Evolutionary conservation across 2,888 invertebrate species (phyloP), one percentile per base, ranked within the genome.

Genomic region (Brachyopa scutellaris): DNA sequence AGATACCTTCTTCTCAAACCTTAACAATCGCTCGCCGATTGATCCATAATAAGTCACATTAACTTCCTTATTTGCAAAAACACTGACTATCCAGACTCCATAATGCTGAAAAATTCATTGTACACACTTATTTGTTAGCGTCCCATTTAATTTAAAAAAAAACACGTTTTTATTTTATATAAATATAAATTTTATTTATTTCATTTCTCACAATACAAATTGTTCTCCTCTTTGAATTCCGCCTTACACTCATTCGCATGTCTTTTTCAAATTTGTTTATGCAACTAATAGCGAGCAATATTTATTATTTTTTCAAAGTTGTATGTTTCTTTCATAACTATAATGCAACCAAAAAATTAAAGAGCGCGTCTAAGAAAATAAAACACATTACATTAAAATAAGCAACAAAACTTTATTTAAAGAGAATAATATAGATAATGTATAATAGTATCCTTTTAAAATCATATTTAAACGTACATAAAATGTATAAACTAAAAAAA

Each of bases 101-200:
- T n/a, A n/a, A n/a, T n/a, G n/a, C n/a, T n/a, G n/a, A n/a, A n/a
- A n/a, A n/a, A n/a, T n/a, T n/a, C n/a, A n/a, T n/a, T n/a, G n/a
- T n/a, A n/a, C n/a, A n/a, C n/a, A n/a, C n/a, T n/a, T n/a, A n/a
- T n/a, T n/a, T n/a, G n/a, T n/a, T n/a, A n/a, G n/a, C n/a, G n/a
- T n/a, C n/a, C n/a, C n/a, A n/a, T n/a, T n/a, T n/a, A n/a, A n/a
- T n/a, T n/a, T 1, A 49, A 59, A 72, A 6, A 7, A 15, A 17
- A 31, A 45, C 26, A 9, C 4, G 5, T 2, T 17, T 11, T 31
- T 33, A 7, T 51, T 76, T 80, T 76, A 38, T 80, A 80, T 59
- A 80, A 80, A 80, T 80, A 80, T 80, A 80, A 64, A 76, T 51
- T 80, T 80, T 76, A 80, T 80, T 80, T 2, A 57, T 62, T 80